Conservation (phyloP, 2,888 invertebrate genomes). For the Heliothis peltigera region DNA sequence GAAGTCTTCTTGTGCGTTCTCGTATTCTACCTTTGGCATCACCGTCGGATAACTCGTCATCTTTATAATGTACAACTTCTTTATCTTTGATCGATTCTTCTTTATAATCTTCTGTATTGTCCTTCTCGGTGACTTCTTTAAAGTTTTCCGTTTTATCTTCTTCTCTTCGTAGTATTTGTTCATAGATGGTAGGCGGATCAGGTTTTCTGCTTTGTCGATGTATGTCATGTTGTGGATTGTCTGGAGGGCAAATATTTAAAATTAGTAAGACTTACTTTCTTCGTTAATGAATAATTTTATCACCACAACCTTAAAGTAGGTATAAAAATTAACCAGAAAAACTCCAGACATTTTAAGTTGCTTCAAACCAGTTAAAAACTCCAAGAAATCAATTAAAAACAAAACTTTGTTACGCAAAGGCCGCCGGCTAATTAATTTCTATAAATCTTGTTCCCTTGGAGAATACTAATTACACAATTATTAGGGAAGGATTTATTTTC, state of each 20-base stretch:
- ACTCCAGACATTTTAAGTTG: neutral
- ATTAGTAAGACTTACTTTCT: neutral
- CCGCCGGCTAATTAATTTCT: slow-evolving; percentile 22
- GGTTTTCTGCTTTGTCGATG: slow-evolving; percentile 78
- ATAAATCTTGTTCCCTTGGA: slow-evolving; percentile 22
- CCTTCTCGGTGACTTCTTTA: slow-evolving; percentile 78
- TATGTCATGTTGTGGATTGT: slow-evolving; percentile 68
- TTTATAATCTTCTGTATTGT: slow-evolving; percentile 86
- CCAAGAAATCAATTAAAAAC: slow-evolving; percentile 6
- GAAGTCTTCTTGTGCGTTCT: slow-evolving; percentile 64
- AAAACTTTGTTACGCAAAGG: slow-evolving; percentile 11
- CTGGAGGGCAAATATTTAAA: slow-evolving; percentile 23
- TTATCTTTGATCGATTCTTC: slow-evolving; percentile 73
- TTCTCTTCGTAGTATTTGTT: slow-evolving; percentile 66
- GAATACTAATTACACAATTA: slow-evolving; percentile 30
- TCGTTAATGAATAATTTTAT: neutral
- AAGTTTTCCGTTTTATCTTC: slow-evolving; percentile 64
- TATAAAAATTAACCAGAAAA: neutral
- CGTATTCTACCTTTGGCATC: slow-evolving; percentile 53
- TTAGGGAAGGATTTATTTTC: neutral
- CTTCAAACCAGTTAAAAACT: slow-evolving; percentile 10
- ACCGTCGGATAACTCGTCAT: slow-evolving; percentile 64
- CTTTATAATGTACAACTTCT: slow-evolving; percentile 68
- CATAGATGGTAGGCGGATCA: slow-evolving; percentile 74
- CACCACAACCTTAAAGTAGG: neutral